phyloP scores from a whole-genome alignment of 2,888 invertebrate genomes.

The Heliconius ismenius region DNA sequence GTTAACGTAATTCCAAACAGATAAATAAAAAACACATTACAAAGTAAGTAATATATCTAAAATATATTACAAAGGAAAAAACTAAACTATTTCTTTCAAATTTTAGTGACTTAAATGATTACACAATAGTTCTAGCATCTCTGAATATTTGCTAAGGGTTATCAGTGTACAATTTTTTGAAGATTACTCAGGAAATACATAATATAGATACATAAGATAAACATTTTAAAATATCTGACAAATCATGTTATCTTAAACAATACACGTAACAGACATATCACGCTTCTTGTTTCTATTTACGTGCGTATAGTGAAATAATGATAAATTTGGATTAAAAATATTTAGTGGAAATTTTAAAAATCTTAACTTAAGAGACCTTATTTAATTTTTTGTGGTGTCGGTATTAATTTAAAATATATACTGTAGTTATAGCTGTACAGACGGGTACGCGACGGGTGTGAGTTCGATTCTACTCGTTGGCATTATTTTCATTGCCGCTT shows the following conservation, averaged over 20 bases:
- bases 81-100: neutral
- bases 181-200: conserved; percentile 1
- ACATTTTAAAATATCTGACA: conserved; percentile 8
- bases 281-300: neutral
- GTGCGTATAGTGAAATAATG: neutral
- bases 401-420: too few species aligned
- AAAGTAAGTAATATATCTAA: neutral
- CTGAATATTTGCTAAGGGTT: conserved; percentile 11
- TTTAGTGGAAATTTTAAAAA: neutral
- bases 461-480: too few species aligned
- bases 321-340: neutral
- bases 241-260: neutral
- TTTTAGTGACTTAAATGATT: too few species aligned
- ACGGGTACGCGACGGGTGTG: too few species aligned
- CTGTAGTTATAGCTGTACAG: too few species aligned
- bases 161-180: conserved; percentile 9
- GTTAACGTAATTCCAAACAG: neutral
- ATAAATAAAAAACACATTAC: neutral
- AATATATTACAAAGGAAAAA: neutral
- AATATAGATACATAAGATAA: neutral
- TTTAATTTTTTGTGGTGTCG: too few species aligned
- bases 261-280: neutral
- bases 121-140: neutral
- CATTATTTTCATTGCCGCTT: too few species aligned
- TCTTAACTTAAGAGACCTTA: too few species aligned